A percentile compares a stretch with the other conserved stretches of the same genome.
Conservation (phyloP, 2,888 invertebrate genomes). For the Microctonus aethiopoides region DNA sequence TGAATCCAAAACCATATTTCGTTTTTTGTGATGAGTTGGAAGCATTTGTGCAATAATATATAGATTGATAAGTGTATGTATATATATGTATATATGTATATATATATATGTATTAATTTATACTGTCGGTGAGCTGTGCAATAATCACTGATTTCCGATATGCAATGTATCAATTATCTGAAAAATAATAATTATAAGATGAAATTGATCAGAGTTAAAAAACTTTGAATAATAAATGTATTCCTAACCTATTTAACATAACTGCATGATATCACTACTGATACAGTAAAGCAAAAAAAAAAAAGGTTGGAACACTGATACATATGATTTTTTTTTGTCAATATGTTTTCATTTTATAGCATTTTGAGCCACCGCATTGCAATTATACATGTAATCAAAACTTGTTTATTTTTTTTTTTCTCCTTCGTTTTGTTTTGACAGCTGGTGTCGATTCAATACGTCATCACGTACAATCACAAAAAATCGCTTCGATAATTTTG, state of each 20-base stretch:
- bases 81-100: too few species aligned
- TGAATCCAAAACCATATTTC: conserved; percentile 60
- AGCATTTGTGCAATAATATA: not conserved
- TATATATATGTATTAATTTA: too few species aligned
- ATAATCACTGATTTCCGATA: too few species aligned
- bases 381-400: not conserved
- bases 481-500: not conserved
- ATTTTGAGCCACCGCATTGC: not conserved
- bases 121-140: too few species aligned
- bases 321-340: not conserved
- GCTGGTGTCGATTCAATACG: not conserved
- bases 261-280: not conserved
- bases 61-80: not conserved
- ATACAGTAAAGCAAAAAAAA: not conserved
- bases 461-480: not conserved
- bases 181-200: not conserved
- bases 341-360: not conserved
- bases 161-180: not conserved
- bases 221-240: not conserved
- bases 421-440: not conserved
- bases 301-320: not conserved
- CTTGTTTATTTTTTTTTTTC: not conserved
- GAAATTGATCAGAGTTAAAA: too few species aligned
- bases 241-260: not conserved
- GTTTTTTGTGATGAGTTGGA: conserved; percentile 6